Evolutionary conservation across 1,140 invertebrate genomes (phyloP), one percentile per base, ranked within the genome.

Genomic region (Doryteuthis pealeii): DNA sequence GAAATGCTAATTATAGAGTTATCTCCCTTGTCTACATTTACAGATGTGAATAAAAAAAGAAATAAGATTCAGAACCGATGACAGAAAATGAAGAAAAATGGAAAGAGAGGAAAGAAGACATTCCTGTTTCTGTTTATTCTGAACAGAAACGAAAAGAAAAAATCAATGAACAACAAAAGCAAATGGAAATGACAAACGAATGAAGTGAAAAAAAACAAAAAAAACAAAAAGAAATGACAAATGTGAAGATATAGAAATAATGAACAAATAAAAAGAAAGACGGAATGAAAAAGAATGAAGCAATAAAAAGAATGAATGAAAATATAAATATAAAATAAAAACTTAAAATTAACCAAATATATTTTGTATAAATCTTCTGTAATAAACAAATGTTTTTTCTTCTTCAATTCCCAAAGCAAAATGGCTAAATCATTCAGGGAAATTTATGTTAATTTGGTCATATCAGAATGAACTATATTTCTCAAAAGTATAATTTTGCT

Each of bases 211-310:
- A 12, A 33, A 73, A 35, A 65, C 67, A 69, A 45, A 43, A 31
- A 31, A 18, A 74, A 49, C 26, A 78, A 76, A 73, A 28, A 30
- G 14, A 58, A 72, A 72, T 67, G 70, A 68, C 72, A 72, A 66
- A 35, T 67, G 68, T 54, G 43, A 15, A 66, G 43, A 22, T 67
- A n/a, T 67, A n/a, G n/a, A 68, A 75, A 43, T 35, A 72, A 70
- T 31, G 75, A 70, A 74, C 67, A 67, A 78, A 75, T 74, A 32
- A 58, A 43, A 78, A 73, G 67, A 73, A 30, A 73, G 32, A 68
- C 26, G 26, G 33, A 71, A 73, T 76, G 73, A 33, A 80, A 62
- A 77, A 77, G 72, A 75, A 58, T 71, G 22, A 22, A 22, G 22
- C 8, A 49, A 49, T 10, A 49, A 49, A 49, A 49, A 49, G 45